Conservation (phyloP, 1,140 invertebrate species). For the Drosophila carrolli region DNA sequence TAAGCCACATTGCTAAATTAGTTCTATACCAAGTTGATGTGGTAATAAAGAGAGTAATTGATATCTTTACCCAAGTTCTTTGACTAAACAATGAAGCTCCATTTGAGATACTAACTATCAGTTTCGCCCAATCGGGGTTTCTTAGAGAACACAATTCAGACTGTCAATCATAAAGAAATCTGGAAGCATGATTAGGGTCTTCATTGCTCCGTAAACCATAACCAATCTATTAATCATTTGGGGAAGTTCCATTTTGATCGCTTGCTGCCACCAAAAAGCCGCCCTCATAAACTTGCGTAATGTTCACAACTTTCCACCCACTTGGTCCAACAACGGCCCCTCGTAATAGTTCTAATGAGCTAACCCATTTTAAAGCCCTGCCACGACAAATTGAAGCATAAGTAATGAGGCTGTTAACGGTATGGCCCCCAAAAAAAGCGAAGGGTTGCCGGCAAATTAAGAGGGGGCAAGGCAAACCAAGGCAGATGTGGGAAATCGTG, state of each 20-base stretch:
- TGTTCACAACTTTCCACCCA: not conserved
- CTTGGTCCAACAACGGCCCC: slow-evolving; percentile 1
- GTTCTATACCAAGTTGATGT: too few relatives aligned
- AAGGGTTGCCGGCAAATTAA: slow-evolving; percentile 23
- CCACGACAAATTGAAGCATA: slow-evolving; percentile 64
- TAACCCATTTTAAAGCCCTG: slow-evolving; percentile 42
- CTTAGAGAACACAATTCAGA: too few relatives aligned
- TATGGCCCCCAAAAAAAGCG: slow-evolving; percentile 7
- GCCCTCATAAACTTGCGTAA: not conserved
- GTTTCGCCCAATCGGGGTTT: too few relatives aligned
- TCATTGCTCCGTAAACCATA: not conserved
- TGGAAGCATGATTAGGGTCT: not conserved
- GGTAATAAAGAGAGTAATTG: too few relatives aligned
- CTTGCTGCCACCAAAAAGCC: not conserved
- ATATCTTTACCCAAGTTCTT: too few relatives aligned
- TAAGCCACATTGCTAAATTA: too few relatives aligned
- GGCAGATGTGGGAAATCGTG: not conserved
- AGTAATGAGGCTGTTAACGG: slow-evolving; percentile 60
- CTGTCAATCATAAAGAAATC: too few relatives aligned
- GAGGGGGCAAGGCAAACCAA: not conserved
- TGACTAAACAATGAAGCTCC: too few relatives aligned
- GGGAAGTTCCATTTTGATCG: not conserved
- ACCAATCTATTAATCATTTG: not conserved
- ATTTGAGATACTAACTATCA: too few relatives aligned
- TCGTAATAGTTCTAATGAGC: slow-evolving; percentile 57